A percentile compares a stretch with the other conserved stretches of the same genome.
Evolutionary conservation across 2,113 vertebrate species (phyloP).

Genomic region (Lamprologus lemairii): DNA sequence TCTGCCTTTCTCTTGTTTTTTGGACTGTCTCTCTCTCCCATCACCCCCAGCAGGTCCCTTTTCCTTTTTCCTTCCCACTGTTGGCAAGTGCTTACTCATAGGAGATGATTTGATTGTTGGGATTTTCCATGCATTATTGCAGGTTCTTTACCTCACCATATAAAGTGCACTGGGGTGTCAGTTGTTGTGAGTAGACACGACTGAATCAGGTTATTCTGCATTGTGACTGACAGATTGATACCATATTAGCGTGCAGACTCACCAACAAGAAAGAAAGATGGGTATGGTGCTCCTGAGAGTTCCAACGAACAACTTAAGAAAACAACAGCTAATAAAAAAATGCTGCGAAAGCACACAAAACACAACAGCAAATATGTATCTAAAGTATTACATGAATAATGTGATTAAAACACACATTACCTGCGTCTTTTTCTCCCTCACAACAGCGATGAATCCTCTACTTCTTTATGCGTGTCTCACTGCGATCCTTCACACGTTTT

Average conservation of each 20-base stretch:
- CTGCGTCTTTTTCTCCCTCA: neutral
- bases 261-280: neutral
- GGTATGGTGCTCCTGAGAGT: neutral
- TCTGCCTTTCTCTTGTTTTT: neutral
- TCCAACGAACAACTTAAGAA: neutral
- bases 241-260: neutral
- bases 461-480: neutral
- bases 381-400: neutral
- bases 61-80: neutral
- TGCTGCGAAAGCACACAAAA: rapidly evolving
- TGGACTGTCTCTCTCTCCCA: neutral
- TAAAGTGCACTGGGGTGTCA: neutral
- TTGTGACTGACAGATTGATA: neutral
- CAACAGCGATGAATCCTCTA: neutral
- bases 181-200: neutral
- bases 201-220: neutral
- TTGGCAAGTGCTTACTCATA: neutral
- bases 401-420: neutral
- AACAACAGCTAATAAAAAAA: neutral
- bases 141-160: rapidly evolving
- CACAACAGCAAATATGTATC: neutral
- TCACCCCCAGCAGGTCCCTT: neutral
- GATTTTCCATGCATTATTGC: neutral
- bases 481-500: neutral
- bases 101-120: neutral